These are phyloP conservation scores for Brachirus orientalis DNA, from an alignment of 2,113 vertebrate genomes.

Conservation along the genomic window DNA sequence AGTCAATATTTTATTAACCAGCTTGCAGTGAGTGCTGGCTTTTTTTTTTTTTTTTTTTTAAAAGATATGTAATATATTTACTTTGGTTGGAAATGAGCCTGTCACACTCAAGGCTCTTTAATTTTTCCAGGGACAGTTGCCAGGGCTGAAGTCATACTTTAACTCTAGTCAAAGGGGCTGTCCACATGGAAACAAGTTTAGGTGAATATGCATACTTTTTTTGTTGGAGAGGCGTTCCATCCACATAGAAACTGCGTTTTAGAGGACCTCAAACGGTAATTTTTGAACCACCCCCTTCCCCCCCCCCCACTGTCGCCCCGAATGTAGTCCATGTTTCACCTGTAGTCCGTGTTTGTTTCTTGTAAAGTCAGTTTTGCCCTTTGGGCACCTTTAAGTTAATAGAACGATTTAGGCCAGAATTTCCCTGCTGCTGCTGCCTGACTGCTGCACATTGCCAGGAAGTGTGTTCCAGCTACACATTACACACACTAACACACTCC, in stretches of 20 bases:
- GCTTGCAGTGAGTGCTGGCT: background rate
- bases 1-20: background rate
- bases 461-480: conserved; percentile 1
- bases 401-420: conserved; percentile 7
- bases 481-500: background rate
- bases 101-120: background rate
- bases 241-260: no score
- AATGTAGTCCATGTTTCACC: background rate
- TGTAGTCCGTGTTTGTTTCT: background rate
- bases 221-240: no score
- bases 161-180: no score
- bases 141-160: conserved; percentile 4
- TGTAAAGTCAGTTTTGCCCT: background rate
- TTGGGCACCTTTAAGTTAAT: background rate
- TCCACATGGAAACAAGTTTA: no score
- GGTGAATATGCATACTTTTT: no score
- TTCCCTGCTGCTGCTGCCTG: background rate
- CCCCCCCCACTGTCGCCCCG: no score
- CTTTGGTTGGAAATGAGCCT: background rate
- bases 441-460: conserved; percentile 14
- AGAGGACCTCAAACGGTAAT: no score
- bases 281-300: no score
- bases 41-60: background rate
- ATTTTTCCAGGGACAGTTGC: conserved; percentile 8
- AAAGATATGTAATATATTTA: no score